phyloP scores from a whole-genome alignment of 2,113 vertebrate species.

The Centropristis striata region DNA sequence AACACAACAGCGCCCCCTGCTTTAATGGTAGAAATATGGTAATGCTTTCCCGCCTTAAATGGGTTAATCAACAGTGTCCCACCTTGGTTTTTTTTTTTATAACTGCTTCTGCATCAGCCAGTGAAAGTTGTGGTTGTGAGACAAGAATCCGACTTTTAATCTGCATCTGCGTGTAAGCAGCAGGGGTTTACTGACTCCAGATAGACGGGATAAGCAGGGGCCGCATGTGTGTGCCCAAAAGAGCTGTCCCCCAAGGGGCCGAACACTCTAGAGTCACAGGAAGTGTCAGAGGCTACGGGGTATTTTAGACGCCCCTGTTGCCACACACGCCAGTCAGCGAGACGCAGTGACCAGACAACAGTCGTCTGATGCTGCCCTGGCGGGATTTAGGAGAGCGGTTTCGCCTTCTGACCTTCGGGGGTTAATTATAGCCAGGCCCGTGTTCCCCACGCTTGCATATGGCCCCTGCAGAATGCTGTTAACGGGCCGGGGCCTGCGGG shows the following conservation, averaged over 20 bases:
- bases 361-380: conserved; percentile 45
- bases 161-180: conserved; percentile 53
- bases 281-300: conserved; percentile 72
- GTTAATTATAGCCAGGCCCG: conserved; percentile 68
- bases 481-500: conserved; percentile 24
- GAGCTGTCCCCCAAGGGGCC: conserved; percentile 66
- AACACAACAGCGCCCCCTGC: too few species aligned
- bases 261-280: conserved; percentile 63
- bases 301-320: conserved; percentile 72
- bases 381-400: conserved; percentile 47
- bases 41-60: too few species aligned
- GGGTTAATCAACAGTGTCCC: not conserved
- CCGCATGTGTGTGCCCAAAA: conserved; percentile 73
- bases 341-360: conserved; percentile 67
- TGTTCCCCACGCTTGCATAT: conserved; percentile 53
- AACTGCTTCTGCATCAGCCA: conserved; percentile 10
- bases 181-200: conserved; percentile 42
- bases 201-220: conserved; percentile 55
- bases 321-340: conserved; percentile 53
- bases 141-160: conserved; percentile 49
- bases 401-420: conserved; percentile 54
- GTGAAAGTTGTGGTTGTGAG: not conserved
- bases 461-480: conserved; percentile 35
- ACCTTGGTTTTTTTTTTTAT: not conserved
- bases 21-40: too few species aligned